Evolutionary conservation across 2,797 vertebrate genomes (phyloP), one percentile per base, ranked within the genome.

Genomic region (Furcifer pardalis): DNA sequence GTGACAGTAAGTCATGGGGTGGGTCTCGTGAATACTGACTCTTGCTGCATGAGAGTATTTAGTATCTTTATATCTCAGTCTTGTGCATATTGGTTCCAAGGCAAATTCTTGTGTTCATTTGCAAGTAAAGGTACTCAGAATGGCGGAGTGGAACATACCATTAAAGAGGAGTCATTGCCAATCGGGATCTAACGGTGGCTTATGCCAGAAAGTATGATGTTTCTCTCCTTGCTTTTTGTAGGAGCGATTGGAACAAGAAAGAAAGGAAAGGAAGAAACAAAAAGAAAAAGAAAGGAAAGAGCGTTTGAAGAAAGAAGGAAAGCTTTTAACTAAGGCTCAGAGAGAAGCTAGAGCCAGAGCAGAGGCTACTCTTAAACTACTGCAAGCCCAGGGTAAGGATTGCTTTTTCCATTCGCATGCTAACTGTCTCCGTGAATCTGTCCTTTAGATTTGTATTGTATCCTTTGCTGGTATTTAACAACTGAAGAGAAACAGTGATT

Each of bases 281-380:
- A 99, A 99, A 94, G 98, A 99, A 91, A 99, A 99, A 90, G 98
- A 99, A 94, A 96, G 98, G 84, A 99, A 98, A 91, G 98, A 99
- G 90, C 97, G 98, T 1, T 95, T 99, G 92, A 99, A 99, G 95
- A 99, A 99, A 91, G 98, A 98, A 90, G 98, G 98, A 49, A 99
- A 99, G 71, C 97, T 98, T 77, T 94, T 99, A 93, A 98, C 98
- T 17, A 99, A 98, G 92, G 0, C 98, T 40, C 98, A 99, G 94
- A 96, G 92, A 91, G 98, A 99, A 91, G 97, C 98, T 37, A 96
- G 97, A 86, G 98, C 98, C 66, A 96, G 98, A 85, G 98, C 97
- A 0, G 98, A 97, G 92, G 97, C 96, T 90, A 99, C 97, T 7
- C 98, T 99, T 23, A 97, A 97, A 87, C 89, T 97, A 81, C 96